Evolutionary conservation across 2,797 vertebrate species (phyloP).

Genomic region (Scleropages formosus): DNA sequence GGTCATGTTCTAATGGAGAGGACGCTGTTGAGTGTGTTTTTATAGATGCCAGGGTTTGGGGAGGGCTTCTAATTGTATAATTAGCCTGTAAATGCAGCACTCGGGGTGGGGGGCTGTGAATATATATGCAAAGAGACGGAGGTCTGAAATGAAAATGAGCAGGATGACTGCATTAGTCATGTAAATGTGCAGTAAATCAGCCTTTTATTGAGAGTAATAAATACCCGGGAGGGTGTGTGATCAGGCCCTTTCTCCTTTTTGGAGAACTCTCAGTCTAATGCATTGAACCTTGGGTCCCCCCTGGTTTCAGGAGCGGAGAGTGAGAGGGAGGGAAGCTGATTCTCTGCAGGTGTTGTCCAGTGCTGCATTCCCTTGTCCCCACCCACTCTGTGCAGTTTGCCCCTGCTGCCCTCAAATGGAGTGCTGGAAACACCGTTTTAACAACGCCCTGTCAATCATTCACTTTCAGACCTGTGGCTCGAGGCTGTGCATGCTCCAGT

Average conservation of each 20-base stretch:
- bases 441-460: not conserved
- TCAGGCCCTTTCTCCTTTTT: constrained; percentile 64
- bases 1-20: constrained; percentile 73
- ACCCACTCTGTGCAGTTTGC: no score
- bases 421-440: not conserved
- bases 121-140: constrained; percentile 46
- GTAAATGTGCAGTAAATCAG: constrained; percentile 81
- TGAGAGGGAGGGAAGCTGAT: constrained; percentile 41
- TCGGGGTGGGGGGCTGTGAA: constrained; percentile 39
- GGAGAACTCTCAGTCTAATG: constrained; percentile 66
- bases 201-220: constrained; percentile 83
- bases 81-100: constrained; percentile 73
- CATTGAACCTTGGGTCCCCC: constrained; percentile 57
- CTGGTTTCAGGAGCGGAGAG: constrained; percentile 53
- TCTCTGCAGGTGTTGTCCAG: constrained; percentile 60
- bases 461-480: not conserved
- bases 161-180: constrained; percentile 76
- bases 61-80: constrained; percentile 73
- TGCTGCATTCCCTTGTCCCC: not conserved
- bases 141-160: constrained; percentile 59
- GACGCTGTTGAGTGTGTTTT: constrained; percentile 69
- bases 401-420: not conserved
- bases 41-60: constrained; percentile 68
- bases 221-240: constrained; percentile 71
- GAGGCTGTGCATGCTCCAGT: not conserved